Conservation (phyloP, 2,888 invertebrate species). For the Dryobotodes eremita region DNA sequence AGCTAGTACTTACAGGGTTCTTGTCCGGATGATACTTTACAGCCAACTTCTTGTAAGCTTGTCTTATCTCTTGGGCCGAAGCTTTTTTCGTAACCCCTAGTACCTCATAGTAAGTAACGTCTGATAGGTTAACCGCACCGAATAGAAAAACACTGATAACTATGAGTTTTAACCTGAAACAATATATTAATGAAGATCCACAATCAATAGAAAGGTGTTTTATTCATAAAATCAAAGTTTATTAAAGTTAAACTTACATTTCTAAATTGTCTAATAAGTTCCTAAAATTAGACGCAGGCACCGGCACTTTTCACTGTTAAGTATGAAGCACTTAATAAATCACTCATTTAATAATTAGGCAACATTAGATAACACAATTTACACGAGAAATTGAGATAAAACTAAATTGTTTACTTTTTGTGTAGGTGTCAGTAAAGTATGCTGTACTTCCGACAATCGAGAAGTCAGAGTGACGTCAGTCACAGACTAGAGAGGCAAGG, state of each 20-base stretch:
- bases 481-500: conserved; percentile 12
- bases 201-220: not conserved
- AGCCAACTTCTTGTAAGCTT: conserved; percentile 95
- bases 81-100: conserved; percentile 93
- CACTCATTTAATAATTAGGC: conserved; percentile 57
- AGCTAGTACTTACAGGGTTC: conserved; percentile 87
- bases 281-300: not conserved
- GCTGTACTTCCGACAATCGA: conserved; percentile 39
- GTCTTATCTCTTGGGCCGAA: conserved; percentile 93
- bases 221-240: conserved; percentile 18
- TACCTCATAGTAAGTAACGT: conserved; percentile 91
- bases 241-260: conserved; percentile 64
- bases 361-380: conserved; percentile 64
- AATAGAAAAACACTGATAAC: conserved; percentile 72
- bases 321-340: conserved; percentile 18
- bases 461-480: not conserved
- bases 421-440: conserved; percentile 72
- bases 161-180: conserved; percentile 78
- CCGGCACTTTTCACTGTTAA: conserved; percentile 16
- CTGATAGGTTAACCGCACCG: conserved; percentile 77
- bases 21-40: conserved; percentile 95
- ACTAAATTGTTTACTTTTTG: conserved; percentile 76
- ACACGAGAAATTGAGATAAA: conserved; percentile 69
- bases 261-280: not conserved
- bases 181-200: conserved; percentile 13